Conservation (phyloP, 2,888 invertebrate genomes). For the Thysanoteuthis rhombus region DNA sequence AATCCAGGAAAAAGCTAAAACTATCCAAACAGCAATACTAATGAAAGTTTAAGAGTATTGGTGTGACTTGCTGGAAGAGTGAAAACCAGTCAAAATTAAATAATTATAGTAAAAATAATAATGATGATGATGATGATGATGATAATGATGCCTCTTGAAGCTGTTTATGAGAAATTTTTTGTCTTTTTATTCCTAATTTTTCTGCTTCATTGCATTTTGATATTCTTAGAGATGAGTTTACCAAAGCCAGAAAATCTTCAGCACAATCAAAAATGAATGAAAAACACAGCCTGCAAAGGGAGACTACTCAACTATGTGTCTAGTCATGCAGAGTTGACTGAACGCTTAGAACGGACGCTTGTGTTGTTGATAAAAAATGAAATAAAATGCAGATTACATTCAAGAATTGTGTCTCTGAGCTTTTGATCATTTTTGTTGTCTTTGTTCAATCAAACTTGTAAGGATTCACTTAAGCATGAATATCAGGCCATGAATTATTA, state of each 20-base stretch:
- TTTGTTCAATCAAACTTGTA: too few relatives aligned
- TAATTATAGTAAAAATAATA: too few relatives aligned
- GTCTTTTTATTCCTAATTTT: background rate
- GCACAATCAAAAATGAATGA: too few relatives aligned
- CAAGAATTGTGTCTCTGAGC: background rate
- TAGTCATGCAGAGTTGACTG: background rate
- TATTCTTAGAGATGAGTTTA: background rate
- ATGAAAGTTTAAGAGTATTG: too few relatives aligned
- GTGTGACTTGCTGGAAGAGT: too few relatives aligned
- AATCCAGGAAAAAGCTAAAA: too few relatives aligned
- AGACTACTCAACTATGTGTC: background rate
- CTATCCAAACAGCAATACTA: too few relatives aligned
- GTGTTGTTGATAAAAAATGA: too few relatives aligned
- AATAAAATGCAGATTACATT: background rate
- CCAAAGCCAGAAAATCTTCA: background rate
- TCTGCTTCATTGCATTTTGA: background rate
- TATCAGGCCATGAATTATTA: too few relatives aligned
- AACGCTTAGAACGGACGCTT: background rate
- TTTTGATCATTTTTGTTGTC: too few relatives aligned
- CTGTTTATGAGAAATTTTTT: background rate
- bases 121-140: background rate
- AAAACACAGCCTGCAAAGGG: background rate
- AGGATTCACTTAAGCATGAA: too few relatives aligned
- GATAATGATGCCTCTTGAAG: background rate
- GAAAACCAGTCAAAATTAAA: too few relatives aligned